Conservation (phyloP, 64 coral and sea anemone genomes). For the Astreopora myriophthalma region DNA sequence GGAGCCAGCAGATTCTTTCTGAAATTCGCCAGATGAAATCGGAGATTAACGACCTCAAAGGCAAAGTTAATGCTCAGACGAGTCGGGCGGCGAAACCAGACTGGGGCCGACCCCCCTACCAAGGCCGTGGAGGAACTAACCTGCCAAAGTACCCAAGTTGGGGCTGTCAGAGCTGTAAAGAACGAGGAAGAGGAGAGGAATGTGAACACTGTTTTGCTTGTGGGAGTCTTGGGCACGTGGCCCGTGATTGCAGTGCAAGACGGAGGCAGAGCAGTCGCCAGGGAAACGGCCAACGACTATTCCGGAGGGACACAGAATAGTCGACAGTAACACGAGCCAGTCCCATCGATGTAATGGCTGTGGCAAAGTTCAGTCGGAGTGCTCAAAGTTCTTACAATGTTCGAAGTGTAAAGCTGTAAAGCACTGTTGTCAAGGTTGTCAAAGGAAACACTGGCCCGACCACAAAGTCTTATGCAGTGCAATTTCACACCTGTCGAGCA, state of each 20-base stretch:
- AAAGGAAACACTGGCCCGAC: constrained; percentile 60
- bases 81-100: not conserved
- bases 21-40: constrained; percentile 41
- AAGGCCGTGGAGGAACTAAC: not conserved
- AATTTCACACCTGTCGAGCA: constrained; percentile 10
- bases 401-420: constrained; percentile 58
- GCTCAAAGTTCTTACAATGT: constrained; percentile 43
- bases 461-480: constrained; percentile 48
- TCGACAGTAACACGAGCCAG: constrained; percentile 29
- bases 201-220: constrained; percentile 57
- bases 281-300: constrained; percentile 70
- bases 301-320: constrained; percentile 69
- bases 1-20: constrained; percentile 36
- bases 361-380: constrained; percentile 4
- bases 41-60: constrained; percentile 7
- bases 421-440: constrained; percentile 43
- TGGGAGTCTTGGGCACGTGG: constrained; percentile 37
- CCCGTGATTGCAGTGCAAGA: constrained; percentile 22
- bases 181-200: constrained; percentile 18
- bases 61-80: not conserved
- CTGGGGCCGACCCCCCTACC: not conserved
- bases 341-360: constrained; percentile 55
- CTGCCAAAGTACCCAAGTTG: not conserved
- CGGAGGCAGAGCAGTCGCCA: not conserved
- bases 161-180: constrained; percentile 41